phyloP scores from a whole-genome alignment of 2,888 invertebrate genomes.

The Alviniconcha strummeri region DNA sequence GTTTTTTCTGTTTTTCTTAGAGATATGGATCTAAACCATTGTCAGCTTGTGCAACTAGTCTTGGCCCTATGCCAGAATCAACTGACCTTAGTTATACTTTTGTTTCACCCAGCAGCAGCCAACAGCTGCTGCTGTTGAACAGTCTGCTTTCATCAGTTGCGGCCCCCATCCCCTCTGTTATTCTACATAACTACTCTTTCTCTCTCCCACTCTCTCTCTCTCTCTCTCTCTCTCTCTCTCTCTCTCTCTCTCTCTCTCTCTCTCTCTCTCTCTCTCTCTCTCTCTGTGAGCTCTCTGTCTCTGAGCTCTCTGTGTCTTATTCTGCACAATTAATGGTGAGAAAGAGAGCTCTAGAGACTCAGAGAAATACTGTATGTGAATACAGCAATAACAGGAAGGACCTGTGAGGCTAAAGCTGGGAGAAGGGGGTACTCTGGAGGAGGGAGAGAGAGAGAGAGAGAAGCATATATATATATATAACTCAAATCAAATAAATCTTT shows the following conservation, averaged over 20 bases:
- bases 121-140: too few species aligned
- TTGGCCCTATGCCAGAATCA: too few species aligned
- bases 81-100: too few species aligned
- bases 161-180: too few species aligned
- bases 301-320: not conserved
- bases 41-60: too few species aligned
- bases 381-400: not conserved
- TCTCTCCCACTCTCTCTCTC: not conserved
- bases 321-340: not conserved
- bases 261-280: not conserved
- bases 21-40: too few species aligned
- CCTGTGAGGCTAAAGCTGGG: not conserved
- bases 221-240: not conserved
- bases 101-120: too few species aligned
- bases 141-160: too few species aligned
- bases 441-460: conserved; percentile 17
- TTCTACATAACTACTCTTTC: too few species aligned
- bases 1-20: too few species aligned
- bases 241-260: not conserved
- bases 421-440: not conserved
- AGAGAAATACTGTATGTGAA: too few species aligned
- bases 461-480: not conserved
- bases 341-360: not conserved
- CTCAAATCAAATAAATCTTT: too few species aligned
- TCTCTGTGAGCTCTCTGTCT: not conserved